These are phyloP conservation scores for Cylindroiulus punctatus DNA, from an alignment of 2,888 invertebrate species.

Conservation along the genomic window DNA sequence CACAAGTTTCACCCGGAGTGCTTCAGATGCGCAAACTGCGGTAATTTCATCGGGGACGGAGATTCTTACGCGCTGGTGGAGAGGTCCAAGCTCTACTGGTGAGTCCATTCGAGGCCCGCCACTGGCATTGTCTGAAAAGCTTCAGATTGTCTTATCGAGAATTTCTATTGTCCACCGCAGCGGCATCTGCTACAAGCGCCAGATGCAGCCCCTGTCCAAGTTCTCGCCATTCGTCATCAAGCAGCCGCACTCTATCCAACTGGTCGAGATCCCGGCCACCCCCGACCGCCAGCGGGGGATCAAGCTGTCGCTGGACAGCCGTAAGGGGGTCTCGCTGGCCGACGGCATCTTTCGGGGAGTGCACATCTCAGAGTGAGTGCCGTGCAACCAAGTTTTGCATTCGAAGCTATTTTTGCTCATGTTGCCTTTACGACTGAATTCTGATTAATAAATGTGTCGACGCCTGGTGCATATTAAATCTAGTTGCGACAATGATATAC, in stretches of 20 bases:
- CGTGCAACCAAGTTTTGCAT: neutral
- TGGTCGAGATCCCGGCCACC: conserved; percentile 80
- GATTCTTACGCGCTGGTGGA: conserved; percentile 93
- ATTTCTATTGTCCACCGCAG: conserved; percentile 66
- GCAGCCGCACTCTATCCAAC: conserved; percentile 82
- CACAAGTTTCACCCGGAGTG: conserved; percentile 97
- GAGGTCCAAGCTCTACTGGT: conserved; percentile 88
- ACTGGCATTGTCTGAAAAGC: neutral
- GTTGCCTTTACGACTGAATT: no score
- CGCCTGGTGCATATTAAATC: no score
- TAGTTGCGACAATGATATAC: no score
- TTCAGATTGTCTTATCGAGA: neutral
- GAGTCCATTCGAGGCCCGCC: conserved; percentile 59
- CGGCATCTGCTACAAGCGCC: conserved; percentile 79
- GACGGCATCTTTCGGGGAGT: conserved; percentile 71
- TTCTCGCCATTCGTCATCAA: conserved; percentile 62
- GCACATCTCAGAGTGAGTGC: conserved; percentile 71
- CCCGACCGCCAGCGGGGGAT: conserved; percentile 70
- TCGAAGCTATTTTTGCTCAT: neutral
- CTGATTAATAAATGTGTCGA: no score
- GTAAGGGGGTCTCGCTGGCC: conserved; percentile 66
- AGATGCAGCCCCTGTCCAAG: conserved; percentile 74
- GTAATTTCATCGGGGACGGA: conserved; percentile 87
- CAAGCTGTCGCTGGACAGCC: conserved; percentile 72
- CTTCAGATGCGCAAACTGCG: conserved; percentile 85